Evolutionary conservation across 2,797 vertebrate genomes (phyloP).

Genomic region (Etheostoma perlongum): DNA sequence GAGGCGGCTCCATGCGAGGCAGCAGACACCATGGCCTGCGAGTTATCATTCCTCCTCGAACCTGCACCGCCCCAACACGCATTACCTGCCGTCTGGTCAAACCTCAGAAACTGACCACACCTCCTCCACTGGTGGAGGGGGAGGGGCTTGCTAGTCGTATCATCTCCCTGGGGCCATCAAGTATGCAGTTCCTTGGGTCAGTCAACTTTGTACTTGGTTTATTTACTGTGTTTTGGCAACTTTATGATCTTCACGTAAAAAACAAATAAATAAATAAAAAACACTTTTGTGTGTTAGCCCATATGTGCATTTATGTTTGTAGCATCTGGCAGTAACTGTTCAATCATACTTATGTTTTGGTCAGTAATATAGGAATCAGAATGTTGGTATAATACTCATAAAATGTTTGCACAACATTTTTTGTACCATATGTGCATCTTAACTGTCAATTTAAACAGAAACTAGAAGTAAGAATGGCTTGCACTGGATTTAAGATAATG

Average conservation of each 20-base stretch:
- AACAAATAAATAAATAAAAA: background rate
- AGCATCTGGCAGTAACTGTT: background rate
- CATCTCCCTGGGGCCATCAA: slow-evolving; percentile 94
- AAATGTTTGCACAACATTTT: background rate
- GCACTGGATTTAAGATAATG: background rate
- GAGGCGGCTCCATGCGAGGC: slow-evolving; percentile 96
- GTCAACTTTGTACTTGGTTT: slow-evolving; percentile 34
- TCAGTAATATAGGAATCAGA: background rate
- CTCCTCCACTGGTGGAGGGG: slow-evolving; percentile 93
- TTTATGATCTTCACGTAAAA: background rate
- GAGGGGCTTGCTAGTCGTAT: slow-evolving; percentile 96
- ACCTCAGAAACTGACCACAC: slow-evolving; percentile 93
- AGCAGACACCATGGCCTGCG: slow-evolving; percentile 95
- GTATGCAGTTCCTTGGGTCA: slow-evolving; percentile 97
- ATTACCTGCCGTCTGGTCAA: slow-evolving; percentile 98
- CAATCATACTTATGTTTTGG: background rate
- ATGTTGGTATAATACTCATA: background rate
- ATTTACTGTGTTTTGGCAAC: background rate
- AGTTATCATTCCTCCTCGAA: slow-evolving; percentile 94
- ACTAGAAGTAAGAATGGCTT: background rate
- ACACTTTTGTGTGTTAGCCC: background rate
- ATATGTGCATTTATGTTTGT: background rate
- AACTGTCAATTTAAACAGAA: background rate
- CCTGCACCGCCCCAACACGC: slow-evolving; percentile 93
- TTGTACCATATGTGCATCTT: background rate